Evolutionary conservation across 2,797 vertebrate species (phyloP), one percentile per base, ranked within the genome.

Genomic region (Phaenicophaeus curvirostris): DNA sequence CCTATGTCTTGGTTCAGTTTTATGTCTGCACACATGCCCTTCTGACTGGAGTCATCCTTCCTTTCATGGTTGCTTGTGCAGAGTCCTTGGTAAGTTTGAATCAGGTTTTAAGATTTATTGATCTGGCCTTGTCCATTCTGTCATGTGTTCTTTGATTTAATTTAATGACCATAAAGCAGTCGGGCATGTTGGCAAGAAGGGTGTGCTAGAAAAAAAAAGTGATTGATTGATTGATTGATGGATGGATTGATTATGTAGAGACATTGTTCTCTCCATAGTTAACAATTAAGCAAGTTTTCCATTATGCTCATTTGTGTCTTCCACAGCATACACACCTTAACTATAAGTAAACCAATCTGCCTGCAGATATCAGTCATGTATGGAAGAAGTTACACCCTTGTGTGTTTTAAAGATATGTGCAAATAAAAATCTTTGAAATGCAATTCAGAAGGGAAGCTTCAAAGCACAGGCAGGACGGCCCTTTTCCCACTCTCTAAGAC

Each of bases 21-120:
- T 85, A 87, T 75, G 59, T 58, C 89, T 8, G 1, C 48, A 28
- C 42, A 65, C 24, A 15, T 59, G 53, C 89, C 85, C 87, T 91
- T 59, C 68, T 90, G 83, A 68, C 76, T 90, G 89, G 57, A 76
- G 75, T 67, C 72, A 89, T 93, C 61, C 57, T 65, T 87, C 80
- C 93, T 94, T 93, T 93, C 80, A 88, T 91, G 80, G 91, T 82
- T 94, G 88, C 89, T 94, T 85, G 74, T 96, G 90, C 91, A 82
- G 77, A 92, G 92, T 88, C 94, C 94, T 96, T 96, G 95, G 57
- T 74, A 93, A 96, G 71, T 96, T 93, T 90, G 92, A 92, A 89
- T 85, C 94, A 76, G 91, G 68, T 91, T 92, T 91, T 69, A 91
- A 94, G 95, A 96, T 94, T 94, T 94, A 97, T 94, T 95, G 93